Evolutionary conservation across 1,140 invertebrate species (phyloP).

Genomic region (Andricus grossulariae): DNA sequence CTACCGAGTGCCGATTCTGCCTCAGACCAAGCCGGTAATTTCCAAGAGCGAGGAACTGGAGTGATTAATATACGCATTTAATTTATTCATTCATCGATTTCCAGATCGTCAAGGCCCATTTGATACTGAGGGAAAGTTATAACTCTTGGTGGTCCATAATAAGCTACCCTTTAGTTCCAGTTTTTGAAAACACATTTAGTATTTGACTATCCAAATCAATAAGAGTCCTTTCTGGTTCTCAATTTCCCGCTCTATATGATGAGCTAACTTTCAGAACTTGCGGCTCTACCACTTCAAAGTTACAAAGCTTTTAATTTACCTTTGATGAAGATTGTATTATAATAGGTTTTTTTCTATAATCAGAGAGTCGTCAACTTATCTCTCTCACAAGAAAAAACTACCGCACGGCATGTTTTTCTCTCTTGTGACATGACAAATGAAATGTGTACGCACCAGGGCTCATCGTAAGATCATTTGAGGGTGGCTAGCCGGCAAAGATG

Average conservation of each 20-base stretch:
- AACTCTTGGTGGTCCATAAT: constrained; percentile 12
- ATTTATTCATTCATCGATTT: constrained; percentile 21
- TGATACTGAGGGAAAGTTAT: constrained; percentile 7
- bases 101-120: neutral
- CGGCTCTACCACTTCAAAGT: too few relatives aligned
- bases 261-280: too few relatives aligned
- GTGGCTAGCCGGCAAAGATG: constrained; percentile 65
- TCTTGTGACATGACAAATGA: constrained; percentile 67
- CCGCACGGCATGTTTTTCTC: constrained; percentile 39
- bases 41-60: constrained; percentile 16
- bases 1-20: constrained; percentile 1
- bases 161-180: neutral
- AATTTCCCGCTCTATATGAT: too few relatives aligned
- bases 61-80: constrained; percentile 26
- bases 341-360: neutral
- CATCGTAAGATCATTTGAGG: constrained; percentile 58
- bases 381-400: neutral
- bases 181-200: neutral
- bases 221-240: too few relatives aligned
- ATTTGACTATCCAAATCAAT: neutral
- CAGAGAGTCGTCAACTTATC: neutral
- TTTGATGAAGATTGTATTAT: neutral
- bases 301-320: neutral
- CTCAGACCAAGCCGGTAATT: constrained; percentile 8
- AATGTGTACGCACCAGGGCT: constrained; percentile 62